phyloP scores from a whole-genome alignment of 2,797 vertebrate species.

The Schizopygopsis pylzovi region DNA sequence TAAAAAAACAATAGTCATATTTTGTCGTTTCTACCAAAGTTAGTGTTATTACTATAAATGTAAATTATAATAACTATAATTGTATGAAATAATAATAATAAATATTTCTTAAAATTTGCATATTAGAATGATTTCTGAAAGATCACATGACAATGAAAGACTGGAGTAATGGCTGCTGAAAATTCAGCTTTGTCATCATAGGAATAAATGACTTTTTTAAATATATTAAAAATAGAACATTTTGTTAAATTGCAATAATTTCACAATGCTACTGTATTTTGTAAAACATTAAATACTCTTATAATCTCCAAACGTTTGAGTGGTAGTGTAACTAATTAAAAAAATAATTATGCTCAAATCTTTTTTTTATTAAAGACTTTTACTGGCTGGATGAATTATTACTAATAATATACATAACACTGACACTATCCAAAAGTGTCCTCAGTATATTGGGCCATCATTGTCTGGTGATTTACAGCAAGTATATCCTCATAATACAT shows the following conservation, averaged over 20 bases:
- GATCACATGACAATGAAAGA: slow-evolving; percentile 1
- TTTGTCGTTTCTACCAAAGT: not conserved
- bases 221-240: not conserved
- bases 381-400: slow-evolving; percentile 14
- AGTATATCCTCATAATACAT: slow-evolving; percentile 51
- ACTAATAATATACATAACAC: not conserved
- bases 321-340: no score
- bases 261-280: not conserved
- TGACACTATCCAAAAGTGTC: slow-evolving; percentile 17
- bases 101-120: not conserved
- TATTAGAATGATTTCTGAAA: not conserved
- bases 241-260: not conserved
- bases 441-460: slow-evolving; percentile 53
- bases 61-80: no score
- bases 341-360: not conserved
- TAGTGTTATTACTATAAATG: not conserved
- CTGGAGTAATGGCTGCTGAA: not conserved
- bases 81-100: not conserved
- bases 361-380: not conserved
- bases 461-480: slow-evolving; percentile 58
- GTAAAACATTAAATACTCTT: not conserved
- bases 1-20: not conserved
- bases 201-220: not conserved
- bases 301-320: not conserved
- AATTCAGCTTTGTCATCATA: not conserved